A percentile compares a stretch with the other conserved stretches of the same genome.
Evolutionary conservation across 2,888 invertebrate genomes (phyloP).

Genomic region (Lasioglossum villosulum): DNA sequence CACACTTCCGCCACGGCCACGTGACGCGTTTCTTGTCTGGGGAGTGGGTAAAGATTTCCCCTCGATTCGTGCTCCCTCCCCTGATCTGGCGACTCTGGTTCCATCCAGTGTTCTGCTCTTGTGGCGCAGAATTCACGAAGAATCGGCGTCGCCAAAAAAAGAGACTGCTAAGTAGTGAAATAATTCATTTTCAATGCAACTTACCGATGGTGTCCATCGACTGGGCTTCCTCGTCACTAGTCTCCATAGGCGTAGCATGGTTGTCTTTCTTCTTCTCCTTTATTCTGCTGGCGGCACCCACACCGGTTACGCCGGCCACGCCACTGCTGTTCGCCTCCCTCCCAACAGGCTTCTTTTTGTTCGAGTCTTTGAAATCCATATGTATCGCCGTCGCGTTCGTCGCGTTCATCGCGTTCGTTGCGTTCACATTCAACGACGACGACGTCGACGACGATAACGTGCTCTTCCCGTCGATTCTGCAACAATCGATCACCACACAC

Average conservation of each 20-base stretch:
- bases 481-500: conserved; percentile 15
- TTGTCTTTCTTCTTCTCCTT: conserved; percentile 85
- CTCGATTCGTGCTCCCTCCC: too few relatives aligned
- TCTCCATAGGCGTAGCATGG: conserved; percentile 85
- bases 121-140: neutral
- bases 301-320: conserved; percentile 69
- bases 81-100: neutral
- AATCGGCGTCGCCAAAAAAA: neutral
- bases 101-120: neutral
- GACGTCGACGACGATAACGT: conserved; percentile 66
- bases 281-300: conserved; percentile 72
- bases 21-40: too few relatives aligned
- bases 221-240: conserved; percentile 86
- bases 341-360: conserved; percentile 76
- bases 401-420: conserved; percentile 24
- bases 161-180: neutral
- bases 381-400: conserved; percentile 63
- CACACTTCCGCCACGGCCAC: too few relatives aligned
- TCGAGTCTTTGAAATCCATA: conserved; percentile 76
- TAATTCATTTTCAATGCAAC: conserved; percentile 54
- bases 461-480: conserved; percentile 78
- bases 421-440: conserved; percentile 68
- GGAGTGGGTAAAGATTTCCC: too few relatives aligned
- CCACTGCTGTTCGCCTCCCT: conserved; percentile 59
- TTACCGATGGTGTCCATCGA: conserved; percentile 81